phyloP scores from a whole-genome alignment of 2,797 vertebrate genomes.

The Poeciliopsis gracilis region DNA sequence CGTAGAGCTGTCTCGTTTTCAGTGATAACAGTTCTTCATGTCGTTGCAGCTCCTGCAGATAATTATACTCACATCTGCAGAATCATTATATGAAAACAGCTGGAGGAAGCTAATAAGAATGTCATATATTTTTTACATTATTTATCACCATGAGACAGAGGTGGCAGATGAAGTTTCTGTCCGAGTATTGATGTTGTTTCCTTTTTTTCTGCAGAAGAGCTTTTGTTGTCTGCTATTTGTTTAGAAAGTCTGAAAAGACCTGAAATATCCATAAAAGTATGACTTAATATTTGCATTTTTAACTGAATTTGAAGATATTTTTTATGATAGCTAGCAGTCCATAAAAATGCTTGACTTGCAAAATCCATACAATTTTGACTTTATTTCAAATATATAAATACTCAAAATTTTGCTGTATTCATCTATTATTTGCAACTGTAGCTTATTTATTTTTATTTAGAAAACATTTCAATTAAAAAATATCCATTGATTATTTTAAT shows the following conservation, averaged over 20 bases:
- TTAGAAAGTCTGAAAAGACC: slow-evolving; percentile 1
- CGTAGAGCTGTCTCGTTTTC: background rate
- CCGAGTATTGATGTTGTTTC: background rate
- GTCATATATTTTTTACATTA: background rate
- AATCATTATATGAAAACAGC: slow-evolving; percentile 7
- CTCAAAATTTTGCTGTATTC: background rate
- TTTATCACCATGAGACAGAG: background rate
- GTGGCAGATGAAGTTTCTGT: background rate
- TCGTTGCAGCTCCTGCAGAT: background rate
- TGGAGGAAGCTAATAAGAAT: background rate
- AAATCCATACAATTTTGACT: background rate
- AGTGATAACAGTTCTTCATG: background rate
- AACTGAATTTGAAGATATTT: background rate
- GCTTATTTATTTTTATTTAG: background rate
- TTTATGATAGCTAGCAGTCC: background rate
- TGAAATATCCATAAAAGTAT: background rate
- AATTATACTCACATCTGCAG: slow-evolving; percentile 7
- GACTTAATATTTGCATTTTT: background rate
- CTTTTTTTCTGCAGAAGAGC: background rate
- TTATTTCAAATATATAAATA: background rate
- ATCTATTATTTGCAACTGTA: background rate
- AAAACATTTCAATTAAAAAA: background rate
- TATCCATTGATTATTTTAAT: background rate
- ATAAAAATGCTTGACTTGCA: background rate
- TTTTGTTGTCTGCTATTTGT: background rate